Conservation (phyloP, 2,113 vertebrate species). For the Sterrhoptilus dennistouni region DNA sequence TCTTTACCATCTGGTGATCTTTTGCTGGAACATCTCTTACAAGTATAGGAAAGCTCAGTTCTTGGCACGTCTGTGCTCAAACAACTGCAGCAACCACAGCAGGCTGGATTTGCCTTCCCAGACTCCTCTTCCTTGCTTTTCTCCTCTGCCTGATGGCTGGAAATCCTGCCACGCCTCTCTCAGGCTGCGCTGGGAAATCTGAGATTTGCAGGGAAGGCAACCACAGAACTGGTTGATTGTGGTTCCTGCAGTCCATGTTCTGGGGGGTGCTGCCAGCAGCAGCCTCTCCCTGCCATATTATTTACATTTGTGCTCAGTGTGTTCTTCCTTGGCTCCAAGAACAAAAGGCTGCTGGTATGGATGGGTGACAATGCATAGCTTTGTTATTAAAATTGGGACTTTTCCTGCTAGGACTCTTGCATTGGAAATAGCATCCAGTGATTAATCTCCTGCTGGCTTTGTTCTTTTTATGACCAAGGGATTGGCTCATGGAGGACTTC, state of each 20-base stretch:
- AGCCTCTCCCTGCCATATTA: background rate
- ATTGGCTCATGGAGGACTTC: conserved; percentile 12
- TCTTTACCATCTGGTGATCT: background rate
- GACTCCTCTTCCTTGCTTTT: background rate
- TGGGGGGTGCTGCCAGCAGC: background rate
- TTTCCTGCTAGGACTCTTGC: conserved; percentile 28
- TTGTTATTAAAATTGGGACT: conserved; percentile 34
- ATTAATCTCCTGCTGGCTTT: conserved; percentile 63
- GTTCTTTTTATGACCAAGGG: conserved; percentile 13
- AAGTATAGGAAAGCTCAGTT: background rate
- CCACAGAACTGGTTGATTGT: background rate
- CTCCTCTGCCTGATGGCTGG: background rate
- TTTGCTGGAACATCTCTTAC: background rate
- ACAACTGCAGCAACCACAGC: background rate
- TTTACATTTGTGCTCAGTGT: conserved; percentile 15
- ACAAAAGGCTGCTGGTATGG: conserved; percentile 32
- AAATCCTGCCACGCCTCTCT: background rate
- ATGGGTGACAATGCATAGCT: conserved; percentile 8
- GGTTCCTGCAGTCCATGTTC: background rate
- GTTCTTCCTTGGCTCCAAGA: background rate
- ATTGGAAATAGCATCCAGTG: conserved; percentile 54
- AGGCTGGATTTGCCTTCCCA: background rate
- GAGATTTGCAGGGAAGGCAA: background rate
- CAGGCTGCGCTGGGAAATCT: background rate
- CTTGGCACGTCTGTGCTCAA: background rate